A percentile compares a stretch with the other conserved stretches of the same genome.
These are phyloP conservation scores for Eulemur mongoz DNA, from an alignment of 2,797 vertebrate genomes.

Conservation along the genomic window DNA sequence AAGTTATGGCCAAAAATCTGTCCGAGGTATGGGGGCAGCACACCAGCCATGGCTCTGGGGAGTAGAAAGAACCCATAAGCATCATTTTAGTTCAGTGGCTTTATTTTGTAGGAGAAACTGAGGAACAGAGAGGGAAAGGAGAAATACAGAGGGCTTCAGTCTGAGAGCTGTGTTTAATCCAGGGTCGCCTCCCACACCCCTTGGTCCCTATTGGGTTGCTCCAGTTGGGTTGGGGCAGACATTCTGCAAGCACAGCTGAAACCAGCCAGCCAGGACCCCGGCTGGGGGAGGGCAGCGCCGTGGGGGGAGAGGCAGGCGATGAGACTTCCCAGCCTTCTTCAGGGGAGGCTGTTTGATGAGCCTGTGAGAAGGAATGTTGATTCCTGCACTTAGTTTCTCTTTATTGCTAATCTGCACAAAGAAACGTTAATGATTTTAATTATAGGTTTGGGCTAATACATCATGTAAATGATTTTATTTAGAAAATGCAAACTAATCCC, in stretches of 20 bases:
- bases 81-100: not conserved
- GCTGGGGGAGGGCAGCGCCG: fast-evolving
- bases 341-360: not conserved
- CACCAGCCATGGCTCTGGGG: not conserved
- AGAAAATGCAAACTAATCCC: slow-evolving; percentile 73
- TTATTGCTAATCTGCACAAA: slow-evolving; percentile 77
- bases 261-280: not conserved
- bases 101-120: not conserved
- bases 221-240: not conserved
- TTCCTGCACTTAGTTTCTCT: slow-evolving; percentile 55
- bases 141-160: not conserved
- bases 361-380: slow-evolving; percentile 50
- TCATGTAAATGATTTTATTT: slow-evolving; percentile 78
- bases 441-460: slow-evolving; percentile 69
- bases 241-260: not conserved
- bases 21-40: too few relatives aligned
- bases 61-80: not conserved
- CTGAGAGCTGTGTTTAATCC: not conserved
- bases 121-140: not conserved
- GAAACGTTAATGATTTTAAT: slow-evolving; percentile 77
- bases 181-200: not conserved
- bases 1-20: not conserved
- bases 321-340: not conserved
- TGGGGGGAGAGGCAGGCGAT: fast-evolving
- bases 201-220: not conserved